Evolutionary conservation across 2,888 invertebrate genomes (phyloP), one percentile per base, ranked within the genome.

Genomic region (Drosophila pseudotakahashii): DNA sequence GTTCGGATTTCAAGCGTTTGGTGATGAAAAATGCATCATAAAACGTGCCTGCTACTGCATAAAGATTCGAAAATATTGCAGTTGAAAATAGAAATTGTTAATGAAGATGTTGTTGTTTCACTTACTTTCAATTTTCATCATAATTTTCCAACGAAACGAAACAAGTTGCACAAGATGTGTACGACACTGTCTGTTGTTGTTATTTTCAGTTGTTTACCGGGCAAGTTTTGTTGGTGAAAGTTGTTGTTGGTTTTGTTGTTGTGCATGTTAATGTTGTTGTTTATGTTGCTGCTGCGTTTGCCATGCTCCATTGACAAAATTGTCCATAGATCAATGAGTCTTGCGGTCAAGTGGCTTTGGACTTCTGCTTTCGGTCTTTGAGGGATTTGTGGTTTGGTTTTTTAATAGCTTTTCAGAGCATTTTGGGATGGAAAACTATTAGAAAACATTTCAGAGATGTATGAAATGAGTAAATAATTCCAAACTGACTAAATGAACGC

Each of bases 281-380:
- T n/a, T n/a, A n/a, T 59, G 60, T 11, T 16, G 41, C 47, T 57
- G 48, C 6, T 59, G 48, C 39, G 26, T 54, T 66, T 55, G 77
- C 48, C 60, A 68, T 70, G 68, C 57, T 73, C 23, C 54, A 78
- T 78, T 75, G 77, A 77, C 52, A 75, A 83, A 75, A 70, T 54
- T 68, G 53, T 55, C 36, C 73, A 67, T 67, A 79, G 84, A 81
- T 75, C 81, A 84, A 76, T 81, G 51, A 70, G 55, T 54, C 54
- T 64, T 76, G 73, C 63, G 75, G 53, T 63, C 59, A 62, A 55
- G 16, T 62, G 62, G 55, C 13, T 39, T 45, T 45, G 23, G 11
- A 11, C 44, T 47, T 19, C 32, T 52, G 55, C 58, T 34, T 48
- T 42, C 37, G 39, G 45, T 34, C 7, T 23, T 23, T 14, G 32